phyloP scores from a whole-genome alignment of 1,140 invertebrate species.

The Philotrypesis tridentata region DNA sequence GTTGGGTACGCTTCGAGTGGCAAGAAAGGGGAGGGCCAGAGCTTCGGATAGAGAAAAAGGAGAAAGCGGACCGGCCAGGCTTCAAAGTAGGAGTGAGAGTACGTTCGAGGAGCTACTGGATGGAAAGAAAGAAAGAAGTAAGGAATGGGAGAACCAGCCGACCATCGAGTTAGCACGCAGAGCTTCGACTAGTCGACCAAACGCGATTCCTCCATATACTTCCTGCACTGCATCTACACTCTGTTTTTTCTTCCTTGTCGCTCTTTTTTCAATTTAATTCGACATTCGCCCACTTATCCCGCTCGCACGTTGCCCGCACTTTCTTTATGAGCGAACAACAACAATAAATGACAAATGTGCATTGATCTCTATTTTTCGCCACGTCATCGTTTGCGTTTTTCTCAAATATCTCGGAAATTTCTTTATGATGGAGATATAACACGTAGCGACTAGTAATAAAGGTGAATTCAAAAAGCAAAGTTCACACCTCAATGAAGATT shows the following conservation, averaged over 20 bases:
- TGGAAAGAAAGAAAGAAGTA: background rate
- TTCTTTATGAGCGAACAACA: background rate
- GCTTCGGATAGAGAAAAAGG: background rate
- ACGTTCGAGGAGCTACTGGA: conserved; percentile 21
- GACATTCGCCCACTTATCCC: background rate
- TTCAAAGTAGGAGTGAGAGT: conserved; percentile 29
- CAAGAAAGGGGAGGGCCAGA: background rate
- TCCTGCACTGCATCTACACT: background rate
- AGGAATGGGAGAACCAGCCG: conserved; percentile 12
- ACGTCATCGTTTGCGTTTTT: too few species aligned
- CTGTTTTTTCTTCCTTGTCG: conserved; percentile 22
- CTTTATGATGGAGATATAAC: too few species aligned
- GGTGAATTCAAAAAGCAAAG: too few species aligned
- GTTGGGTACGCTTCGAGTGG: background rate
- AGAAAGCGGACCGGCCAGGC: background rate
- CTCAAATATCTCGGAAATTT: too few species aligned
- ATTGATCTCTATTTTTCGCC: background rate
- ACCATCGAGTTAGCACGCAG: conserved; percentile 44
- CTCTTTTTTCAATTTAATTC: conserved; percentile 3
- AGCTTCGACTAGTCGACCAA: conserved; percentile 44
- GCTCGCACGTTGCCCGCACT: background rate
- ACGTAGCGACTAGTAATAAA: too few species aligned
- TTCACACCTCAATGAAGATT: too few species aligned
- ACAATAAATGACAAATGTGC: background rate
- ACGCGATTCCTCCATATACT: conserved; percentile 37